Base-by-base conservation (phyloP, 2,113 vertebrate species). In the Lepisosteus osseus region DNA sequence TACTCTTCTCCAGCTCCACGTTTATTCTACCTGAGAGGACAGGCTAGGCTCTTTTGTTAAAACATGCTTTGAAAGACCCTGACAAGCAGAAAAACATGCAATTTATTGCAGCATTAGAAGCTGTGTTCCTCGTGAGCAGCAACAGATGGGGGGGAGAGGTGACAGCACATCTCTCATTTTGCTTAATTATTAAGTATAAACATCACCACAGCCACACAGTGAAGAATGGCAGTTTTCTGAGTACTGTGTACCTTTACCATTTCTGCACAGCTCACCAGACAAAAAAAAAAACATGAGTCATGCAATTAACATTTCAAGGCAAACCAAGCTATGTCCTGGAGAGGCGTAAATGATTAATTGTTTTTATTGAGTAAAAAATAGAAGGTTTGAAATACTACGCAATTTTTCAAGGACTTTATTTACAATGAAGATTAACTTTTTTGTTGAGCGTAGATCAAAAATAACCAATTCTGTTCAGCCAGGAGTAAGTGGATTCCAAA, bases 281-380 rank as follows among this genome's bases (percentile, higher is more conserved):
- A 7, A 2, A 0, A 15, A 63, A 47, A 40, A 45, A 42, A 29
- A 69, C 47, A 7, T 65, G 59, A 69, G 68, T 70, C 67, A 69
- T 40, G 40, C 61, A 62, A 69, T 76, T 75, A 73, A 70, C 68
- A 63, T 56, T 77, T 64, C 47, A 75, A 69, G 45, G 55, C 29
- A 9, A 3, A 41, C 54, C 55, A 54, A 15, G 41, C 17, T 57
- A 72, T 47, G 43, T 41, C 7, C 17, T 47, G 17, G 72, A 59
- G 72, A 68, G 51, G 44, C 44, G 9, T 64, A 54, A 67, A 67
- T 56, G 76, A 70, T 56, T 68, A 67, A 84, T 69, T 66, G 61
- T 51, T 65, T 59, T 61, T 65, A 67, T 57, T 66, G 29, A 29
- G 29, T 29, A 29, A 29, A 29, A 29, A 29, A 29, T 1, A 29